Evolutionary conservation across 2,797 vertebrate species (phyloP), one percentile per base, ranked within the genome.

Genomic region (Aldrovandia affinis): DNA sequence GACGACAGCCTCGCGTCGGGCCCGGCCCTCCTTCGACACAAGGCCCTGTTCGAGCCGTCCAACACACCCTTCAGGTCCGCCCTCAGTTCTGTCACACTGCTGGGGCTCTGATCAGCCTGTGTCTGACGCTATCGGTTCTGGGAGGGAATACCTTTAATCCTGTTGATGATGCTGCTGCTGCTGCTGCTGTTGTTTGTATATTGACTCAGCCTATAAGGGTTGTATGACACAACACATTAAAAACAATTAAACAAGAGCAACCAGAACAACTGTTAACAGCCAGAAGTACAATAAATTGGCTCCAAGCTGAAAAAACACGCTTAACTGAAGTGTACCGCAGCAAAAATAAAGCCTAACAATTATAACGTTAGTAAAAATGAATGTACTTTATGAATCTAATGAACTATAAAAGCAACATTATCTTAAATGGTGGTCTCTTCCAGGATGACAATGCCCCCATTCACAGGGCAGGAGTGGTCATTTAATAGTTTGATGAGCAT

Each of bases 11-110:
- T 94, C 6, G 89, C 96, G 77, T 94, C 96, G 54, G 98, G 98
- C 33, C 98, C 97, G 2, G 98, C 98, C 15, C 93, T 99, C 85
- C 97, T 99, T 85, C 95, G 98, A 80, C 98, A 99, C 92, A 99
- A 99, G 91, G 96, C 96, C 85, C 95, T 99, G 86, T 94, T 98
- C 14, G 98, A 99, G 88, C 97, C 98, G 42, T 93, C 97, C 85
- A 99, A 99, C 94, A 98, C 97, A 47, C 98, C 98, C 3, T 99
- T 99, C 93, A 98, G 94, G 98, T 97, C 91, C 18, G 79, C 25
- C 50, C 42, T 12, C 39, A 20, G 20, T 36, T 20, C 20, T 25
- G 1, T 8, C 5, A 54, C 44, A 20, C 20, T 59, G 25, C 39
- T 20, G 39, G 25, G 30, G 25, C 39, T 22, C 33, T 4, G 18